Evolutionary conservation across 2,888 invertebrate species (phyloP), one percentile per base, ranked within the genome.

Genomic region (Nineta flava): DNA sequence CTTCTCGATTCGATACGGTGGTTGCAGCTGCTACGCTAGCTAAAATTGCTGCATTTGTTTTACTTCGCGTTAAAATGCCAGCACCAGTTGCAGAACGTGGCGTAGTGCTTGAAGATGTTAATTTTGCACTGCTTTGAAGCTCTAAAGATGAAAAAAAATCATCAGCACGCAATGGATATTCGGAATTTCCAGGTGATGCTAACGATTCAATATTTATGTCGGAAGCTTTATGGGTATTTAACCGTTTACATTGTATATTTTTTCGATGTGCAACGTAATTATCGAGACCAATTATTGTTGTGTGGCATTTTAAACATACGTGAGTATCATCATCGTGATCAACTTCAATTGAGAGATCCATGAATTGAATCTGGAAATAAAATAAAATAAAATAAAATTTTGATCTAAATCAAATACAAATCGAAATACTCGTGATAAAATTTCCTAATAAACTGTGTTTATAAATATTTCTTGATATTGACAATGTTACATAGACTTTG

Each of bases 81-180:
- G 61, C 61, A 1, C 74, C 68, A 0, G 76, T 61, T 1, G 72
- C 68, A 10, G 53, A 54, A 12, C 56, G 51, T 5, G 56, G 32
- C n/a, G 59, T 48, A 15, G 43, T 16, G 15, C 46, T 35, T 46
- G 48, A 31, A 42, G 59, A 44, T 26, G 71, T 69, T 54, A 76
- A 74, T 57, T 81, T 81, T 0, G 75, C 71, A 58, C 82, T 83
- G 59, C 86, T 86, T 58, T 84, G 84, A 12, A 87, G 62, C 60
- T 87, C 83, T 34, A 92, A 65, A 0, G 87, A 87, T 35, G 84
- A 87, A 59, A 92, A 92, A 65, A 92, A 92, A 5, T 88, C 82
- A 61, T 87, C 87, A 0, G 88, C 87, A 53, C 83, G 85, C 4
- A 85, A 68, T 46, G 74, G 75, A 56, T 80, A 79, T 2, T 72